Base-by-base conservation (phyloP, 2,113 vertebrate species). In the Cnemophilus loriae region DNA sequence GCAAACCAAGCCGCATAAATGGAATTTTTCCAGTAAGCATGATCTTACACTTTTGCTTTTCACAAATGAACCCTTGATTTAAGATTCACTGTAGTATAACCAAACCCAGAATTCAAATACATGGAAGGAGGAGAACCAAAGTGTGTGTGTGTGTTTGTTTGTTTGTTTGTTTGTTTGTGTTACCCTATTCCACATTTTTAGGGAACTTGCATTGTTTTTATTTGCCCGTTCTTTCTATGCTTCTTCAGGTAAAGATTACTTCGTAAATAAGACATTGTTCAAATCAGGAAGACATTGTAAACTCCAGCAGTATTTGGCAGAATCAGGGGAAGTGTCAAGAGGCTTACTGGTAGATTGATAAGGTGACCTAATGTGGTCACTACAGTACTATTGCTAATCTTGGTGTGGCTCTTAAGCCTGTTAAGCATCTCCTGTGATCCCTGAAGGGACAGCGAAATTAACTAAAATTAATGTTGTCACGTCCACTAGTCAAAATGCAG, bases 1-100 rank as follows among this genome's bases (percentile, higher is more conserved):
- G 99, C 57, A 99, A 98, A 97, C 99, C 99, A 63, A 99, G 99
- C 95, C 98, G 98, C 79, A 98, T 99, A 94, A 98, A 98, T 94
- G 99, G 99, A 80, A 98, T 99, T 93, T 99, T 99, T 81, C 99
- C 99, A 79, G 99, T 99, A 97, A 98, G 99, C 88, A 56, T 46
- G 33, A 57, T 90, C 49, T 13, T 42, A 0, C 79, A 9, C 18
- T 75, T 84, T 91, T 79, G 14, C 17, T 90, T 93, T 94, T 75
- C 41, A 53, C 23, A 74, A 61, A 35, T 55, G 30, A 32, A 3
- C 37, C 49, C 52, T 89, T 82, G 35, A 46, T 79, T 90, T 84
- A 61, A 33, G 14, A n/a, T 69, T 79, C 8, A 20, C 20, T 84
- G 22, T 27, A 42, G 20, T 61, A 26, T 75, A 76, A 68, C 20